Evolutionary conservation across 2,113 vertebrate genomes (phyloP).

Genomic region (Leptobrachium leishanense): DNA sequence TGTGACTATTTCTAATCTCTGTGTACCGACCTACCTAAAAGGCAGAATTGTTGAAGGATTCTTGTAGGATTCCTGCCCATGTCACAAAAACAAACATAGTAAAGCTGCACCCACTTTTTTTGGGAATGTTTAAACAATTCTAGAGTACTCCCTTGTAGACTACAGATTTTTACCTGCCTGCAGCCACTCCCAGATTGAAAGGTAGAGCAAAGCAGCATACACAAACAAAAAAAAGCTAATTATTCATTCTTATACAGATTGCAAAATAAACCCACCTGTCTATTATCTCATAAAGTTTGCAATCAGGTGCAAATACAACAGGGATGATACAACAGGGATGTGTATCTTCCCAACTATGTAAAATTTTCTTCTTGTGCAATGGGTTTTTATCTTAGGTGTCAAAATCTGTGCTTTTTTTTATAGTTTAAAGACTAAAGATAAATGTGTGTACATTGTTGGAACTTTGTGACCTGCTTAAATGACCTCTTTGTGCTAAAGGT

Average conservation of each 20-base stretch:
- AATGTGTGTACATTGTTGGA: too few species aligned
- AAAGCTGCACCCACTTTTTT: neutral
- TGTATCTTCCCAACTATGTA: neutral
- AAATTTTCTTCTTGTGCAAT: neutral
- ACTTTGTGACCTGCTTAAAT: too few species aligned
- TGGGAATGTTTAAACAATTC: slow-evolving; percentile 17
- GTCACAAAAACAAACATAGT: neutral
- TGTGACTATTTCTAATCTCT: too few species aligned
- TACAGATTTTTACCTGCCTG: slow-evolving; percentile 36
- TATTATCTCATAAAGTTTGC: neutral
- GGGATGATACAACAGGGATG: too few species aligned
- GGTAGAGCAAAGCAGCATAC: slow-evolving; percentile 25
- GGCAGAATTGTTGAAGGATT: slow-evolving; percentile 19
- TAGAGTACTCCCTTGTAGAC: slow-evolving; percentile 15
- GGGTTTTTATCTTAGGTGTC: neutral
- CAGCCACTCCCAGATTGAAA: slow-evolving; percentile 34
- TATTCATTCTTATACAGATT: slow-evolving; percentile 12
- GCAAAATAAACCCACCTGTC: slow-evolving; percentile 9
- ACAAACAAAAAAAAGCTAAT: slow-evolving; percentile 1
- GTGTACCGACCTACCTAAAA: slow-evolving; percentile 24
- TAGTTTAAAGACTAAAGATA: too few species aligned
- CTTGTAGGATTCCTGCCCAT: slow-evolving; percentile 13
- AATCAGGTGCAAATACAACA: too few species aligned
- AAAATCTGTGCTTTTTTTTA: neutral
- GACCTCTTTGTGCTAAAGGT: too few species aligned